A percentile compares a stretch with the other conserved stretches of the same genome.
phyloP scores from a whole-genome alignment of 2,888 invertebrate species.

The Cataglyphis albicans region DNA sequence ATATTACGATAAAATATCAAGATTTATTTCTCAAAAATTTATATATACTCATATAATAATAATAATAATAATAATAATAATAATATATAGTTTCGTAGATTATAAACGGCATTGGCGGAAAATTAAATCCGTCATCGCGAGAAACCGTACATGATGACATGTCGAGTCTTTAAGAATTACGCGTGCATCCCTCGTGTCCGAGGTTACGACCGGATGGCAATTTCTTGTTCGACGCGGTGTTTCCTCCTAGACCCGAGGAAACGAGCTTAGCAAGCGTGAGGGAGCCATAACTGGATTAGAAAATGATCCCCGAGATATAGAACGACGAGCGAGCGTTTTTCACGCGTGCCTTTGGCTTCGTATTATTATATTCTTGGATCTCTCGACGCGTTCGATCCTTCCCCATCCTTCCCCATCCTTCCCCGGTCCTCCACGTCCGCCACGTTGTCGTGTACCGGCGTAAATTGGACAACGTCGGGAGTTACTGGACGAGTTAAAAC shows the following conservation, averaged over 20 bases:
- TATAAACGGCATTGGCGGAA: background rate
- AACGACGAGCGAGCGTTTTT: background rate
- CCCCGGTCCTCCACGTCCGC: conserved; percentile 7
- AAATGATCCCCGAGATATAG: conserved; percentile 36
- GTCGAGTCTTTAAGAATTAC: conserved; percentile 11
- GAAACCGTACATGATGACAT: background rate
- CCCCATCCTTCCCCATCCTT: background rate
- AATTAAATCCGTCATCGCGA: background rate
- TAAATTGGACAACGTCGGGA: conserved; percentile 48
- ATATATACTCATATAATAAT: background rate
- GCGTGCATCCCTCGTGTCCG: conserved; percentile 4
- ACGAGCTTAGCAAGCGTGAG: conserved; percentile 9
- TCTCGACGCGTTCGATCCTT: conserved; percentile 21
- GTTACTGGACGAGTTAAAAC: conserved; percentile 43
- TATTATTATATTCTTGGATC: conserved; percentile 1
- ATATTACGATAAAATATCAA: background rate
- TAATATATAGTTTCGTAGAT: background rate
- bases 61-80: conserved; percentile 2
- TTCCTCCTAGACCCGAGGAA: background rate
- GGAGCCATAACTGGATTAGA: conserved; percentile 30
- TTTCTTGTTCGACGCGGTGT: conserved; percentile 22
- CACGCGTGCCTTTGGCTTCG: background rate
- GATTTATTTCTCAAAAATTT: conserved; percentile 11
- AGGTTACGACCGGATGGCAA: conserved; percentile 42
- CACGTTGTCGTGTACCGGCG: conserved; percentile 29